These are phyloP conservation scores for Centropyge bicolor DNA, from an alignment of 2,797 vertebrate genomes.

Conservation along the genomic window DNA sequence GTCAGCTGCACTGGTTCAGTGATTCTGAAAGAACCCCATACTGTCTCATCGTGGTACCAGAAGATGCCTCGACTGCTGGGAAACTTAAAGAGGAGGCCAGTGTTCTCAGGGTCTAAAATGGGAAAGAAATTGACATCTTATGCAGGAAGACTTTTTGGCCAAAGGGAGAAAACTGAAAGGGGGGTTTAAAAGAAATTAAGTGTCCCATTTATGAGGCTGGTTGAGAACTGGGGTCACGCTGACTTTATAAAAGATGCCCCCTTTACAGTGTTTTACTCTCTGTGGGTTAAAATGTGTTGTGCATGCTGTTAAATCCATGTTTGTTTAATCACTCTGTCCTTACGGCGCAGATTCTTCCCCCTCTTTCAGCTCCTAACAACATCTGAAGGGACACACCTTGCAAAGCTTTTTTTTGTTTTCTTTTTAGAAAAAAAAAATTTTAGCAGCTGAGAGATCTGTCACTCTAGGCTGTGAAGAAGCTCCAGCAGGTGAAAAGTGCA, in stretches of 20 bases:
- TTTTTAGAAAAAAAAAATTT: neutral
- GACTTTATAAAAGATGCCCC: conserved; percentile 14
- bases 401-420: neutral
- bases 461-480: conserved; percentile 30
- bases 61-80: conserved; percentile 28
- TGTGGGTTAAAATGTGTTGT: conserved; percentile 28
- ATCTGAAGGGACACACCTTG: conserved; percentile 24
- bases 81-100: conserved; percentile 52
- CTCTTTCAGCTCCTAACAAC: conserved; percentile 18
- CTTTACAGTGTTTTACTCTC: conserved; percentile 13
- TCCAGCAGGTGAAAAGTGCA: conserved; percentile 23
- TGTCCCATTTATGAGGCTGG: neutral
- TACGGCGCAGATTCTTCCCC: neutral
- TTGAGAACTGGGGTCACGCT: conserved; percentile 24
- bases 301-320: conserved; percentile 39
- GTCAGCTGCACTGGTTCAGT: conserved; percentile 23
- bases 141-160: conserved; percentile 45
- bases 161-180: conserved; percentile 36
- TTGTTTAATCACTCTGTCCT: conserved; percentile 12
- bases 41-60: neutral
- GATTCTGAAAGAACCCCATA: conserved; percentile 25
- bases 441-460: conserved; percentile 15
- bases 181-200: neutral
- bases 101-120: conserved; percentile 67
- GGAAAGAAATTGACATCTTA: conserved; percentile 52